Evolutionary conservation across 1,140 invertebrate genomes (phyloP).

Genomic region (Eriosoma lanigerum): DNA sequence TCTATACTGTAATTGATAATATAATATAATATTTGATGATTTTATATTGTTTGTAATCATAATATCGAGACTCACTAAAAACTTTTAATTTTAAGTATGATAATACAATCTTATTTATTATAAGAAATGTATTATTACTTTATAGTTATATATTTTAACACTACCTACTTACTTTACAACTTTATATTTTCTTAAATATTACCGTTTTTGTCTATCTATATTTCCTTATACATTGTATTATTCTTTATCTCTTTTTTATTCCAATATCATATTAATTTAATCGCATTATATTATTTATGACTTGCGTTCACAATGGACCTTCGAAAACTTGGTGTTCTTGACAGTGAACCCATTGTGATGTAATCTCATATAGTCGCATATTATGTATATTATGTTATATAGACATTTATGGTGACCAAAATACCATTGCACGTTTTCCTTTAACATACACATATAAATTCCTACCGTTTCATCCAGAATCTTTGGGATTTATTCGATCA

Average conservation of each 20-base stretch:
- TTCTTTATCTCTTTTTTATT: not conserved
- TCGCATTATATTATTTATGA: conserved; percentile 22
- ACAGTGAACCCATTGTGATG: conserved; percentile 7
- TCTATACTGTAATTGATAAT: too few species aligned
- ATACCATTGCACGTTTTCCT: not conserved
- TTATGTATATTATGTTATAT: not conserved
- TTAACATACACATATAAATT: not conserved
- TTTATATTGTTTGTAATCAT: too few species aligned
- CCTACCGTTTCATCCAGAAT: conserved; percentile 39
- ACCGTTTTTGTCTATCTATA: not conserved
- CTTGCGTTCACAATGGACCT: not conserved
- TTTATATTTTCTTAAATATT: not conserved
- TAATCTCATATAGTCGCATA: not conserved
- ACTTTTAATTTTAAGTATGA: too few species aligned
- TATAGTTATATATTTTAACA: conserved; percentile 1
- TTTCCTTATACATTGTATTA: too few species aligned
- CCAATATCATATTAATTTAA: conserved; percentile 29
- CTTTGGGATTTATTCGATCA: conserved; percentile 32
- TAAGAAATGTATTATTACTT: too few species aligned
- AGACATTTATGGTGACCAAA: conserved; percentile 3
- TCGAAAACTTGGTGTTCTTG: conserved; percentile 1
- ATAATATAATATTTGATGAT: too few species aligned
- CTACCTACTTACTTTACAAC: not conserved
- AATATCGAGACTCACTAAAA: too few species aligned
- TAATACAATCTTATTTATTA: too few species aligned